Evolutionary conservation across 2,797 vertebrate genomes (phyloP).

Genomic region (Philypnodon macrostomus): DNA sequence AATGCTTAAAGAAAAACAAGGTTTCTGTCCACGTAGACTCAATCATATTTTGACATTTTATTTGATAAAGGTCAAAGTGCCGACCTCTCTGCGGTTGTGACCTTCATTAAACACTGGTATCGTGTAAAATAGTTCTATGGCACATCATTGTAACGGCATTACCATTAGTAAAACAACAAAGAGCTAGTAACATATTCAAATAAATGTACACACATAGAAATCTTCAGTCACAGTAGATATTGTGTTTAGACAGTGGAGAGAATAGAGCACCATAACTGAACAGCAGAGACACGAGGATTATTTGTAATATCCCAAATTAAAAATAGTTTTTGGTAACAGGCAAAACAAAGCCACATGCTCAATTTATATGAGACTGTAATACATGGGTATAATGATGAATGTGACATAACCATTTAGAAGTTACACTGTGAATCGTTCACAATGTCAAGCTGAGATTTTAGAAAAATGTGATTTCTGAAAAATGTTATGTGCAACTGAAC

Average conservation of each 20-base stretch:
- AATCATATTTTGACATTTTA: constrained; percentile 9
- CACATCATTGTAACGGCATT: constrained; percentile 44
- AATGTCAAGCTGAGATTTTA: constrained; percentile 27
- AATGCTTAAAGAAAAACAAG: constrained; percentile 23
- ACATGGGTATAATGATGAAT: too few relatives aligned
- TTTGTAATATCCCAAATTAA: not conserved
- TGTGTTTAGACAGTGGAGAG: constrained; percentile 44
- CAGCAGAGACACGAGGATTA: constrained; percentile 25
- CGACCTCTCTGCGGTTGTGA: constrained; percentile 17
- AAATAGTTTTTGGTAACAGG: not conserved
- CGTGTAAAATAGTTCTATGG: constrained; percentile 53
- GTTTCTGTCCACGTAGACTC: constrained; percentile 40
- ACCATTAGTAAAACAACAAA: constrained; percentile 36
- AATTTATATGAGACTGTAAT: too few relatives aligned
- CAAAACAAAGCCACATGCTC: too few relatives aligned
- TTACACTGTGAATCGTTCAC: too few relatives aligned
- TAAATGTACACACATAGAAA: constrained; percentile 45
- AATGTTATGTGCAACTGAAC: constrained; percentile 61
- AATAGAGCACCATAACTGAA: constrained; percentile 52
- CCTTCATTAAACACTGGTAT: constrained; percentile 19
- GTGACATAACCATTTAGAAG: too few relatives aligned
- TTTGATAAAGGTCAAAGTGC: constrained; percentile 16
- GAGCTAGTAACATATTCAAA: constrained; percentile 23
- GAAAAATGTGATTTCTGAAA: constrained; percentile 46
- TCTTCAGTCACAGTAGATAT: constrained; percentile 51